These are phyloP conservation scores for Muntiacus reevesi DNA, from an alignment of 2,113 vertebrate species.

Conservation along the genomic window DNA sequence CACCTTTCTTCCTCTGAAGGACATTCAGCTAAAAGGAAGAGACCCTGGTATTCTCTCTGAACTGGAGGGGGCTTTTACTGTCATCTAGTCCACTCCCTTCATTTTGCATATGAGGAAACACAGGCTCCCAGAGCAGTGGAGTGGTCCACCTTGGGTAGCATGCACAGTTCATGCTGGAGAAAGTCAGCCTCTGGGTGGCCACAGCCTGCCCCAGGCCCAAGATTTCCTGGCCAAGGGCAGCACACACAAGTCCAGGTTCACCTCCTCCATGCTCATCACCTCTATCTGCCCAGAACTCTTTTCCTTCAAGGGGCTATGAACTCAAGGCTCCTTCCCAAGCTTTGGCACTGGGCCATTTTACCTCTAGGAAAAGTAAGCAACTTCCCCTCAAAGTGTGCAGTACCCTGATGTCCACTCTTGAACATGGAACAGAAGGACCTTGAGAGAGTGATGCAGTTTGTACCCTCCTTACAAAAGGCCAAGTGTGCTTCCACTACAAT, in stretches of 20 bases:
- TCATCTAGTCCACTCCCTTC: background rate
- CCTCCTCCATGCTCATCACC: background rate
- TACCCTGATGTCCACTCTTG: background rate
- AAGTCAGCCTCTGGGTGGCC: background rate
- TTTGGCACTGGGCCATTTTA: conserved; percentile 16
- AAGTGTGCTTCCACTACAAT: conserved; percentile 45
- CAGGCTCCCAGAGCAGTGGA: background rate
- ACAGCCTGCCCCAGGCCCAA: background rate
- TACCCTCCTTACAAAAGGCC: conserved; percentile 57
- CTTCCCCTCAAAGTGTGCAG: background rate
- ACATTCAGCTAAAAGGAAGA: background rate
- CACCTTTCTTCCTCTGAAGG: background rate
- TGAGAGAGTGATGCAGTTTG: conserved; percentile 34
- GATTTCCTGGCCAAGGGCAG: background rate
- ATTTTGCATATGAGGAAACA: background rate
- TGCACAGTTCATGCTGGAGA: background rate
- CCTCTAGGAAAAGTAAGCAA: conserved; percentile 48
- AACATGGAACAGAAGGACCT: conserved; percentile 31
- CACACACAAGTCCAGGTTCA: background rate
- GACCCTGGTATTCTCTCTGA: background rate
- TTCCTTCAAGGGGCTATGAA: background rate
- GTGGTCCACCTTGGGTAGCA: background rate
- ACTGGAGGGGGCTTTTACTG: background rate
- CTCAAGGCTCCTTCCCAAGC: background rate
- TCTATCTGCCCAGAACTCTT: background rate